phyloP scores from a whole-genome alignment of 2,113 vertebrate genomes.

The Coptodon rendalli region DNA sequence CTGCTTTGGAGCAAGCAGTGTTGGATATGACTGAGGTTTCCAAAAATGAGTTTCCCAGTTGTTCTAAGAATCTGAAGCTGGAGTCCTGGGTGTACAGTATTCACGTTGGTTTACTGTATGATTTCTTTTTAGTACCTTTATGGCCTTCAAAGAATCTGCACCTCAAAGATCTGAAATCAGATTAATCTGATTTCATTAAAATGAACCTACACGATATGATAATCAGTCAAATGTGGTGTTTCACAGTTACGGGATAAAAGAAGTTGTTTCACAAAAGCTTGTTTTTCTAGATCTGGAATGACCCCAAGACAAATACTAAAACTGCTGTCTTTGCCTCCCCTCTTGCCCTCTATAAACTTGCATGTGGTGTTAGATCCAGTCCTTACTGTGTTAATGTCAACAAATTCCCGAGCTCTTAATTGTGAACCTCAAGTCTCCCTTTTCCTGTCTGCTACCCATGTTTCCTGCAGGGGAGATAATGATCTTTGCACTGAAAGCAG shows the following conservation, averaged over 20 bases:
- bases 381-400: neutral
- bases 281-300: neutral
- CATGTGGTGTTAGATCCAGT: neutral
- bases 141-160: neutral
- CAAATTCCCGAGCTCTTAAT: constrained; percentile 33
- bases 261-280: neutral
- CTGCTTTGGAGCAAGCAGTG: neutral
- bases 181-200: neutral
- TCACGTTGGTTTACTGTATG: neutral
- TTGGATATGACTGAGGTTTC: neutral
- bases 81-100: neutral
- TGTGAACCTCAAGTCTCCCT: constrained; percentile 50
- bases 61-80: neutral
- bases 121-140: neutral
- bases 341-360: neutral
- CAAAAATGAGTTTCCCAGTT: neutral
- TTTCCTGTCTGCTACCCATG: constrained; percentile 69
- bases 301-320: neutral
- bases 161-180: neutral
- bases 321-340: neutral
- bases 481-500: constrained; percentile 64
- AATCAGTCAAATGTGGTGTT: neutral
- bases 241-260: neutral
- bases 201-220: neutral
- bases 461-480: constrained; percentile 69